Base-by-base conservation (phyloP, 2,113 vertebrate species). In the Plestiodon gilberti region DNA sequence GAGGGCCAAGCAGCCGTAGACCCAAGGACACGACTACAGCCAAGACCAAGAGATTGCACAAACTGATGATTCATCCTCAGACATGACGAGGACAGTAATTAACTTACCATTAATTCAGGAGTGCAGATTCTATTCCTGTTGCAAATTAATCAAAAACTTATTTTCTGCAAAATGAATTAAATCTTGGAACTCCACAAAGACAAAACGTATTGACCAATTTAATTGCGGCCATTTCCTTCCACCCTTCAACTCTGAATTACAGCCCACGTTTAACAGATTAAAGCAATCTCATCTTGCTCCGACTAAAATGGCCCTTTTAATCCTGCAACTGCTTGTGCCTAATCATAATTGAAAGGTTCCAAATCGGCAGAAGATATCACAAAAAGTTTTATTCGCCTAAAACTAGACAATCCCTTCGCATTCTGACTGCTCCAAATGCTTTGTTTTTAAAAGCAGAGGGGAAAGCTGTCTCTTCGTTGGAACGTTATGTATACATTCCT, bases 91-190 rank as follows among this genome's bases (percentile, higher is more conserved):
- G 2, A 33, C 3, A 65, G 40, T 38, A 82, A 90, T 88, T 70
- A 78, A 52, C 78, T 43, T n/a, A 22, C 52, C 48, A 38, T 89
- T 77, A 77, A 77, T 84, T 35, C 88, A 65, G 73, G 74, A 43
- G 64, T 30, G 35, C 40, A 43, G 1, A 61, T 78, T 82, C 70
- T 48, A 84, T 23, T 18, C 23, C n/a, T 91, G 67, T 0, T 86
- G 43, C 5, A 89, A 91, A 93, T 85, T 55, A 86, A 90, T 89
- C 64, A 92, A 90, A 67, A 82, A 28, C 9, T 40, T 83, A 35
- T 90, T 87, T 89, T 73, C 82, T 57, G 80, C 40, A 69, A 67
- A 90, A 89, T 14, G 0, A 92, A 86, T 33, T 84, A 78, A 69
- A 88, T 84, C 69, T 70, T 30, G 71, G 59, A 70, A 93, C 70